Percentiles rank a stretch among this genome's conserved stretches.
phyloP scores from a whole-genome alignment of 2,888 invertebrate genomes.

The Andricus curvator region DNA sequence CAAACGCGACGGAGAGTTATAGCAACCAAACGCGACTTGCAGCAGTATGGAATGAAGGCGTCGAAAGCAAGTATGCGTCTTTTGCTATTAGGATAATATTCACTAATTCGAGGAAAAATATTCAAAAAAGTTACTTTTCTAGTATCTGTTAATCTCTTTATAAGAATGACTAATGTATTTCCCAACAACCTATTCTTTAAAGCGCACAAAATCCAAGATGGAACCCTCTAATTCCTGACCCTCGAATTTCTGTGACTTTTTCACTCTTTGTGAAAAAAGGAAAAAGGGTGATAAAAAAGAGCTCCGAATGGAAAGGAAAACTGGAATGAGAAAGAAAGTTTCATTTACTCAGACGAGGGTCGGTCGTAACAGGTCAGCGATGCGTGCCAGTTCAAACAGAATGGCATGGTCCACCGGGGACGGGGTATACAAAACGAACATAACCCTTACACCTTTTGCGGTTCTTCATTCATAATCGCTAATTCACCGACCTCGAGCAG shows the following conservation, averaged over 20 bases:
- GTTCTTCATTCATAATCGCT: constrained; percentile 41
- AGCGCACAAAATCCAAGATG: too few species aligned
- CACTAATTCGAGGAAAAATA: too few species aligned
- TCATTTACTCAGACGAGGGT: constrained; percentile 57
- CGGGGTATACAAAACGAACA: constrained; percentile 17
- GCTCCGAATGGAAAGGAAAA: constrained; percentile 22
- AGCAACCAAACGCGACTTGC: too few species aligned
- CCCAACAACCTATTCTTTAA: too few species aligned
- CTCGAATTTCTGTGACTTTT: not conserved
- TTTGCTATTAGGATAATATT: too few species aligned
- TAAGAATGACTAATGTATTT: too few species aligned
- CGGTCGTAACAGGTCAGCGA: constrained; percentile 63
- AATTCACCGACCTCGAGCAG: constrained; percentile 29
- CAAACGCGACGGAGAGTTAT: too few species aligned
- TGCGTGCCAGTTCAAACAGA: constrained; percentile 60
- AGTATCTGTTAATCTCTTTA: too few species aligned
- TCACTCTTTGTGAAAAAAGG: constrained; percentile 36
- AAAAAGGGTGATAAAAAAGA: constrained; percentile 28
- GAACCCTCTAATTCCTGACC: too few species aligned
- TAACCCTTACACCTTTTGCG: constrained; percentile 25
- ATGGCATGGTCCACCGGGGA: constrained; percentile 15
- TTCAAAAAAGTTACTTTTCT: too few species aligned
- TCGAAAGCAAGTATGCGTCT: too few species aligned
- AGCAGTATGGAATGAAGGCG: too few species aligned
- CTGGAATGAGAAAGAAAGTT: constrained; percentile 46